phyloP scores from a whole-genome alignment of 2,113 vertebrate species.

The Paramormyrops kingsleyae region DNA sequence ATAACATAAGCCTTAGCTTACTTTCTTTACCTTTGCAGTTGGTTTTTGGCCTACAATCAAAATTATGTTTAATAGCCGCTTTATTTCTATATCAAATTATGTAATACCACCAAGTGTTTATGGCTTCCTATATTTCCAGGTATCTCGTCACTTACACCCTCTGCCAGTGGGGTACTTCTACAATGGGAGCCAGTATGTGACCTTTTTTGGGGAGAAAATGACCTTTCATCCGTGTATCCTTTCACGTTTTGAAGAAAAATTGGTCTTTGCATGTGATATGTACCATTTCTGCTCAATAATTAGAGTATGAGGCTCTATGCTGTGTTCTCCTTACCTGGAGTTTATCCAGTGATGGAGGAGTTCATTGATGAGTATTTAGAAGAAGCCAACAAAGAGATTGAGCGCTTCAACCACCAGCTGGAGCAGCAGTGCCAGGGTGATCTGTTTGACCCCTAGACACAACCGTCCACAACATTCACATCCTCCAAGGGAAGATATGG shows the following conservation, averaged over 20 bases:
- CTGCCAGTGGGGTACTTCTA: slow-evolving; percentile 88
- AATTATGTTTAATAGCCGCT: neutral
- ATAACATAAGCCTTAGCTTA: neutral
- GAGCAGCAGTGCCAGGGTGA: slow-evolving; percentile 76
- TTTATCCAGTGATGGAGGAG: slow-evolving; percentile 79
- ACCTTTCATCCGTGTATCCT: slow-evolving; percentile 91
- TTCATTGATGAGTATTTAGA: slow-evolving; percentile 84
- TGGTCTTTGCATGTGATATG: neutral
- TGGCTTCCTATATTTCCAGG: slow-evolving; percentile 47
- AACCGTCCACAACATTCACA: slow-evolving; percentile 20
- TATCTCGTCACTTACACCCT: slow-evolving; percentile 77
- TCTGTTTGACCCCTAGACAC: slow-evolving; percentile 71
- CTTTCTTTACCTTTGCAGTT: neutral
- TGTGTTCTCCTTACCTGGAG: slow-evolving; percentile 57
- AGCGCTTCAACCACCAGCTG: slow-evolving; percentile 80
- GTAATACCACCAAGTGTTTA: neutral
- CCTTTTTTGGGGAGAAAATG: slow-evolving; percentile 86
- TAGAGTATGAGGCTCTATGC: neutral
- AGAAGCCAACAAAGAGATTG: slow-evolving; percentile 83
- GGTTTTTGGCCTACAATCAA: neutral
- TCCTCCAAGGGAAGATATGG: slow-evolving; percentile 16
- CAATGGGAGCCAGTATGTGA: slow-evolving; percentile 84
- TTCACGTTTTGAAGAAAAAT: slow-evolving; percentile 24
- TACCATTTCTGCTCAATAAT: neutral
- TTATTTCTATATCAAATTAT: neutral